Base-by-base conservation (phyloP, 2,888 invertebrate genomes). In the Erynnis tages region DNA sequence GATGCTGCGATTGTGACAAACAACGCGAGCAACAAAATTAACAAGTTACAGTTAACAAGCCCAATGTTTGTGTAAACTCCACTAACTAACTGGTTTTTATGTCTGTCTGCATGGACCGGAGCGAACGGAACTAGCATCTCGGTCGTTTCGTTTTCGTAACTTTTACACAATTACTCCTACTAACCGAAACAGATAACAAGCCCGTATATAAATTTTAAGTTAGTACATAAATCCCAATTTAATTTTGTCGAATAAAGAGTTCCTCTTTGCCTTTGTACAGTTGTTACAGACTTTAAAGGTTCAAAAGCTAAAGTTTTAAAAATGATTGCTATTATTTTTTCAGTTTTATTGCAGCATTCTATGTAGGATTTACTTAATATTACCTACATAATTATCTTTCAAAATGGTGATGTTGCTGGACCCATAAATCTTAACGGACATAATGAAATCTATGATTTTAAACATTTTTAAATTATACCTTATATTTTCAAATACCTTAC, bases 1-100 rank as follows among this genome's bases (percentile, higher is more conserved):
- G 40, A 40, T 50, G 50, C 16, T 23, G 52, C 44, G 19, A 45
- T 52, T 79, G 79, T 81, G 79, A 79, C 79, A 78, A 79, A 78
- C 73, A 71, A 64, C 70, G 65, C 57, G 62, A 71, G 66, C 69
- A 80, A 79, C 79, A 76, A 80, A 84, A 82, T 82, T 80, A 87
- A 84, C 85, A 81, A 85, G 81, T 84, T 81, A 82, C 80, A 79
- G 81, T 84, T 83, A 85, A 82, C 83, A 79, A 84, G 77, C 76
- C 63, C 55, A 67, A 58, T 77, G 81, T 79, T 79, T 81, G 80
- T 80, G 81, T 84, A 82, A 83, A 82, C 79, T 84, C 69, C 58
- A 54, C 76, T 83, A 85, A 85, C 86, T 79, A 83, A 77, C 71
- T 72, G 66, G 74, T 79, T 81, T 81, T 82, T 82, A 78, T 71